Conservation (phyloP, 2,888 invertebrate species). For the Brachycybe producta region DNA sequence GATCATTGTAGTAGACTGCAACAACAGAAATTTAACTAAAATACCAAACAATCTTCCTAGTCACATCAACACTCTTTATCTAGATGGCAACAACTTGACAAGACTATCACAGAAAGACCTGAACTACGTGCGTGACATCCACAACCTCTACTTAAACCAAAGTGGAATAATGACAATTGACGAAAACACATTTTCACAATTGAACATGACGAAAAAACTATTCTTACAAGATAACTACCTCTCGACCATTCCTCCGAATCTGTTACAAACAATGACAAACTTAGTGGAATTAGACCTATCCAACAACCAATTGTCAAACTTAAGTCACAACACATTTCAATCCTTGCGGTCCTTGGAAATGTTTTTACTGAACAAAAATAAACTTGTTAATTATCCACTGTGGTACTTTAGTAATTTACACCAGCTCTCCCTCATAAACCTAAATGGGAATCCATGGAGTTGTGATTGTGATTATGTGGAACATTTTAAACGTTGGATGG, state of each 20-base stretch:
- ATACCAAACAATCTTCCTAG: no score
- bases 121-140: neutral
- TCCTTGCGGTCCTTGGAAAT: constrained; percentile 33
- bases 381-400: constrained; percentile 51
- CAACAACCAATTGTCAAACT: constrained; percentile 53
- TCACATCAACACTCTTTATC: no score
- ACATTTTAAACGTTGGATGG: constrained; percentile 61
- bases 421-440: neutral
- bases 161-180: neutral
- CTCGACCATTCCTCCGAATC: neutral
- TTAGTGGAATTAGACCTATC: constrained; percentile 58
- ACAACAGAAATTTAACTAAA: neutral
- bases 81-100: no score
- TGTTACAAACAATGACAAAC: constrained; percentile 57
- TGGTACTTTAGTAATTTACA: constrained; percentile 41
- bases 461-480: constrained; percentile 36
- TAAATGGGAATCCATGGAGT: constrained; percentile 6
- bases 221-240: neutral
- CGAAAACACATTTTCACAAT: neutral
- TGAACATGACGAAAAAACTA: neutral
- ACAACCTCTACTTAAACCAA: neutral
- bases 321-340: constrained; percentile 47
- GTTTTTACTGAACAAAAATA: constrained; percentile 57
- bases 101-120: neutral
- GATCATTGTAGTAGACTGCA: neutral